These are phyloP conservation scores for Nesidiocoris tenuis DNA, from an alignment of 2,888 invertebrate genomes.

Conservation along the genomic window DNA sequence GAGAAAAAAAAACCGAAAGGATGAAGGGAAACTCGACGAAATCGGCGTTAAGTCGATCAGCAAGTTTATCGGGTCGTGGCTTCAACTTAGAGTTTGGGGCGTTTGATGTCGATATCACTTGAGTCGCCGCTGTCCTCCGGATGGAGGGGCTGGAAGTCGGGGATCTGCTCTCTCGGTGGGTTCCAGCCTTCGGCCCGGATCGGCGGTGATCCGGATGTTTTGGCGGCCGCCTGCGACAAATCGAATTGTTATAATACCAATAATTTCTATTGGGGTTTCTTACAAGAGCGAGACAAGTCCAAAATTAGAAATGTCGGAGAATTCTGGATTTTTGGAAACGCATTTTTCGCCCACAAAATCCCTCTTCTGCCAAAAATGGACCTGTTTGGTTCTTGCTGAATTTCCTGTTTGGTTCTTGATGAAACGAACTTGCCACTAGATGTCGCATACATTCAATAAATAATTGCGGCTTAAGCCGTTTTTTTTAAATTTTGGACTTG, in stretches of 20 bases:
- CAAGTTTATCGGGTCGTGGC: background rate
- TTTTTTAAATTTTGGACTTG: too few relatives aligned
- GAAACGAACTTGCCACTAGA: too few relatives aligned
- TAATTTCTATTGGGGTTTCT: background rate
- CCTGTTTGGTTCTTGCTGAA: too few relatives aligned
- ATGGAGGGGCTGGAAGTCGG: conserved; percentile 57
- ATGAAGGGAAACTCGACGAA: background rate
- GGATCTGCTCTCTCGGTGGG: conserved; percentile 57
- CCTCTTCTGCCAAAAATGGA: too few relatives aligned
- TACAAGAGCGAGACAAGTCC: too few relatives aligned
- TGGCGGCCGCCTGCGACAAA: conserved; percentile 49
- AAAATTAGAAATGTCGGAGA: too few relatives aligned
- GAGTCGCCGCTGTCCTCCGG: conserved; percentile 52
- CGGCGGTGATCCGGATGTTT: conserved; percentile 55
- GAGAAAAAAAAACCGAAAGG: too few relatives aligned
- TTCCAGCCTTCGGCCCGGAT: conserved; percentile 55
- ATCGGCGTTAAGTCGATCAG: background rate
- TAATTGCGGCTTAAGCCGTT: too few relatives aligned
- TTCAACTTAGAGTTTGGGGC: conserved; percentile 51
- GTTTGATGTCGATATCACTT: conserved; percentile 52
- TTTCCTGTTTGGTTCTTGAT: too few relatives aligned
- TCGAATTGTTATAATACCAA: background rate
- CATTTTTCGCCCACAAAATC: too few relatives aligned
- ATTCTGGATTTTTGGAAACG: too few relatives aligned
- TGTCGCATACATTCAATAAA: too few relatives aligned